Base-by-base conservation (phyloP, 2,888 invertebrate genomes). In the Drosophila ezoana region DNA sequence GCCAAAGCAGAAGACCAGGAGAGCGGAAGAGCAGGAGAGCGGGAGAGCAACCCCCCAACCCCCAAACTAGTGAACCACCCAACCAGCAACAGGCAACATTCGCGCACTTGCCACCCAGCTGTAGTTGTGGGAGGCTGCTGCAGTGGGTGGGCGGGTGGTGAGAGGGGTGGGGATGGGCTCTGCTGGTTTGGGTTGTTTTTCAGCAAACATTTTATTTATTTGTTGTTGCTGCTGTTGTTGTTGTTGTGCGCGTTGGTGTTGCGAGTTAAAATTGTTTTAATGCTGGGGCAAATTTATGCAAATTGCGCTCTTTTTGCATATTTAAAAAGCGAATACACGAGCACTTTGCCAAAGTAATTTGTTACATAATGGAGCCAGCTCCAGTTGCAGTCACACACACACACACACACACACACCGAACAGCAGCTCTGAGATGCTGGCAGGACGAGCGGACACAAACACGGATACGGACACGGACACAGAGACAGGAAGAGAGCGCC, bases 301-400 rank as follows among this genome's bases (percentile, higher is more conserved):
- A 92, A 91, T 91, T 91, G 92, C 82, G 89, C 89, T 91, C 92
- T 91, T 91, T 91, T 91, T 91, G 91, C 91, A 91, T 91, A 92
- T 91, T 92, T 90, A 92, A 92, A 91, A 90, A 91, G 91, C 90
- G 90, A 90, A 86, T 91, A 89, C 89, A 91, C 87, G 91, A 91
- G 91, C 91, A 90, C 91, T 90, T 91, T 90, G 85, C 81, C 84
- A 89, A 90, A 88, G 90, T 90, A 90, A 90, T 90, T 90, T 90
- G 89, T 89, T 84, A 89, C 84, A 89, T 89, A 88, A 89, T 83
- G 88, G 76, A 72, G 62, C 40, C 64, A 54, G 48, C 73, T 57
- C 20, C 72, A 63, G 61, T 47, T 52, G 57, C 69, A 60, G 53
- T 33, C 14, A 32, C 47, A 41, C 41, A 18, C 53, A 43, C 52